Conservation (phyloP, 1,140 invertebrate genomes). For the Brachionus plicatilis region DNA sequence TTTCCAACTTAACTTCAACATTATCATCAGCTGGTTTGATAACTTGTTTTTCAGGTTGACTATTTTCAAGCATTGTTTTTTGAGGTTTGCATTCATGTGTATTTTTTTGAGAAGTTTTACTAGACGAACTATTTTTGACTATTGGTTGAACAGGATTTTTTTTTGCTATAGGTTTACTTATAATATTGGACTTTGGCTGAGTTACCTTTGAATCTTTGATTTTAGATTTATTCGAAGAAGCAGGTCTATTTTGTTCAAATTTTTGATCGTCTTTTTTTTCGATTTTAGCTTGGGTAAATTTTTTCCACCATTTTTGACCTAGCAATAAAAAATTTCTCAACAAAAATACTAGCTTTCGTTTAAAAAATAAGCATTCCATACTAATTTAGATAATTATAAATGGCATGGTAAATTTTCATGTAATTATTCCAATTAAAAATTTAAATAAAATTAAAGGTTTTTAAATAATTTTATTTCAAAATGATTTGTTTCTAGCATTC, state of each 20-base stretch:
- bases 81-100: neutral
- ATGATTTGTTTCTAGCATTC: too few species aligned
- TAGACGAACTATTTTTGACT: neutral
- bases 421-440: too few species aligned
- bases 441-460: too few species aligned
- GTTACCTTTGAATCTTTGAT: neutral
- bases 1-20: neutral
- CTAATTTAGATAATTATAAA: too few species aligned
- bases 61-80: neutral
- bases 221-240: neutral
- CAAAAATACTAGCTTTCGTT: too few species aligned
- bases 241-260: neutral
- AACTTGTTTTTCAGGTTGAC: neutral
- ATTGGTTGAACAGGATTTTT: neutral
- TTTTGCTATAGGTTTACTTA: neutral
- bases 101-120: neutral
- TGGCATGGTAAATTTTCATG: too few species aligned
- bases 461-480: too few species aligned
- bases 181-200: neutral
- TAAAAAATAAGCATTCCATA: too few species aligned
- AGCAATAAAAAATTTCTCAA: too few species aligned
- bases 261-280: neutral
- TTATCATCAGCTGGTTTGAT: neutral
- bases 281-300: neutral
- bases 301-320: neutral